Conservation (phyloP, 2,797 vertebrate genomes). For the Euthynnus affinis region DNA sequence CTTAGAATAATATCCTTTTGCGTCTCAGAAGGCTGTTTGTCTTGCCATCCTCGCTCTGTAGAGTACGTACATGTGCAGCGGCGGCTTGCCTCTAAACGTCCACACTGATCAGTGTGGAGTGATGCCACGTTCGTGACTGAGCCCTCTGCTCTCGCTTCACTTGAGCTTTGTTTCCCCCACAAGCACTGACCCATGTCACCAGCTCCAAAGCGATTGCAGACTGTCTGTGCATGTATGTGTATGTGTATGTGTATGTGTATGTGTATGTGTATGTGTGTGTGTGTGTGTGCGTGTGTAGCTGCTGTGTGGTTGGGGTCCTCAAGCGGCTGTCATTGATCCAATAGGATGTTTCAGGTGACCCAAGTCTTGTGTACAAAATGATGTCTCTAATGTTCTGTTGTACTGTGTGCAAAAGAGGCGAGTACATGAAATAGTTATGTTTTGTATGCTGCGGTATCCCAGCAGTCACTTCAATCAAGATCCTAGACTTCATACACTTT, state of each 20-base stretch:
- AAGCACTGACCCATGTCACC: constrained; percentile 77
- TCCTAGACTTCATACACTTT: too few species aligned
- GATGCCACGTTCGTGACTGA: constrained; percentile 73
- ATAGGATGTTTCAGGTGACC: constrained; percentile 59
- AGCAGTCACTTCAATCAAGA: constrained; percentile 10
- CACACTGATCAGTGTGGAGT: constrained; percentile 55
- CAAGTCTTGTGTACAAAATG: constrained; percentile 8
- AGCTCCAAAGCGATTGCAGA: constrained; percentile 38
- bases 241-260: not conserved
- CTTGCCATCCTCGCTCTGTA: not conserved
- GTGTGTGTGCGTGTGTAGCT: not conserved
- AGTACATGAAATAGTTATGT: not conserved
- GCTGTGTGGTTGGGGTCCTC: not conserved
- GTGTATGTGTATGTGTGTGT: too few species aligned
- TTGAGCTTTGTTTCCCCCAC: constrained; percentile 70
- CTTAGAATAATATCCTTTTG: not conserved
- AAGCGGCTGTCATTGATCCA: constrained; percentile 52
- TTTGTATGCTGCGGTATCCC: not conserved
- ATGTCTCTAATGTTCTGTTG: not conserved
- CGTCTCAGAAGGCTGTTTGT: not conserved
- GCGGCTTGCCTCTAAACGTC: constrained; percentile 66
- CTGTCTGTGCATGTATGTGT: constrained; percentile 10
- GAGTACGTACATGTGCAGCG: constrained; percentile 17
- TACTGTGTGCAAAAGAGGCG: constrained; percentile 1
- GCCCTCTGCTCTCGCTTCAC: constrained; percentile 75